Conservation (phyloP, 2,797 vertebrate genomes). For the Melanogrammus aeglefinus region DNA sequence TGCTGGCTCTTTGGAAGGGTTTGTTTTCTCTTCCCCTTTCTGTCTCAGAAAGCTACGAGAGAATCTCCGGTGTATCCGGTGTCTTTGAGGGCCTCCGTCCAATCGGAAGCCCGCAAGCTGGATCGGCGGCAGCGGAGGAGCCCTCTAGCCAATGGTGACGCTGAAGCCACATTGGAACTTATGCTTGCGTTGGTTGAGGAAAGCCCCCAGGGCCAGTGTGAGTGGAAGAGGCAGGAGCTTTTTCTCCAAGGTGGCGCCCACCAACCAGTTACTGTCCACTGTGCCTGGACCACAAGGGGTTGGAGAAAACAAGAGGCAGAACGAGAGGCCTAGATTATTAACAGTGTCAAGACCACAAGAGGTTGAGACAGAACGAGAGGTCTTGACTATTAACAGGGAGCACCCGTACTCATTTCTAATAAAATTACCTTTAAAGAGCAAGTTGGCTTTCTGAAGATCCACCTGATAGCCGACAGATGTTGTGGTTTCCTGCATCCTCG, state of each 20-base stretch:
- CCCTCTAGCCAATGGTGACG: slow-evolving; percentile 85
- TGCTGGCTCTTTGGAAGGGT: slow-evolving; percentile 57
- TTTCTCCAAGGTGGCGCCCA: slow-evolving; percentile 90
- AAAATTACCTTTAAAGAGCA: slow-evolving; percentile 86
- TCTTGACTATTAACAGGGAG: not conserved
- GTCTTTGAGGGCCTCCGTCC: slow-evolving; percentile 66
- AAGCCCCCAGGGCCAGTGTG: slow-evolving; percentile 86
- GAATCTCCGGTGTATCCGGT: slow-evolving; percentile 67
- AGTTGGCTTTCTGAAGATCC: slow-evolving; percentile 87
- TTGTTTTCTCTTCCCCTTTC: slow-evolving; percentile 49
- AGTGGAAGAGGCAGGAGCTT: slow-evolving; percentile 87
- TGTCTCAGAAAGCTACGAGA: slow-evolving; percentile 53
- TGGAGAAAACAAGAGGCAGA: not conserved
- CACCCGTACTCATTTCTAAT: not conserved
- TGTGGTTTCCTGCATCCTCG: slow-evolving; percentile 85
- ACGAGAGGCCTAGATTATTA: not conserved
- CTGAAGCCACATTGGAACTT: slow-evolving; percentile 94
- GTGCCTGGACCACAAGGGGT: slow-evolving; percentile 68
- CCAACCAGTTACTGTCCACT: slow-evolving; percentile 90
- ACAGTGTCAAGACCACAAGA: slow-evolving; percentile 62
- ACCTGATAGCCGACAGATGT: slow-evolving; percentile 87
- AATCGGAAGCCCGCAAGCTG: slow-evolving; percentile 49
- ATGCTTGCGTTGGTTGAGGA: slow-evolving; percentile 91
- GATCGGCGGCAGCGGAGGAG: not conserved
- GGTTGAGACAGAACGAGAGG: not conserved